phyloP scores from a whole-genome alignment of 2,888 invertebrate species.

The Euclidia mi region DNA sequence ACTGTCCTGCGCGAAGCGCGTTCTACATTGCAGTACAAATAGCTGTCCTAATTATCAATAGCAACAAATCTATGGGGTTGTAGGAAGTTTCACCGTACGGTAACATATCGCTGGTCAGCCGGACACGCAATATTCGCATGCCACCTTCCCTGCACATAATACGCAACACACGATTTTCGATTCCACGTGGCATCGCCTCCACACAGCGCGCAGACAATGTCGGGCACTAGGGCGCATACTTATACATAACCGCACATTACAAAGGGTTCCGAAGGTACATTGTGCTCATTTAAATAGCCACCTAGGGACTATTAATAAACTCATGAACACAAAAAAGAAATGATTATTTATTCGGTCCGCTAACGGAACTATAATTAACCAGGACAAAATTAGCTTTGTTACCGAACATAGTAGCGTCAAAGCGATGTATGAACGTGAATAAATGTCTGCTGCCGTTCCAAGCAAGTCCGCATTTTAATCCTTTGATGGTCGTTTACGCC shows the following conservation, averaged over 20 bases:
- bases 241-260: slow-evolving; percentile 11
- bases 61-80: slow-evolving; percentile 43
- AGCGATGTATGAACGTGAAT: slow-evolving; percentile 9
- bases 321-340: slow-evolving; percentile 21
- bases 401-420: neutral
- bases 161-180: slow-evolving; percentile 51
- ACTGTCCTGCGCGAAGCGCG: slow-evolving; percentile 8
- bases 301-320: slow-evolving; percentile 50
- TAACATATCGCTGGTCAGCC: slow-evolving; percentile 26
- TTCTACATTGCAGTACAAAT: slow-evolving; percentile 18
- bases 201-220: slow-evolving; percentile 33
- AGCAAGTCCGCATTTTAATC: slow-evolving; percentile 47
- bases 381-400: neutral
- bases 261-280: slow-evolving; percentile 47
- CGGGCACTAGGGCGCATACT: slow-evolving; percentile 44
- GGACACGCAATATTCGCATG: slow-evolving; percentile 48
- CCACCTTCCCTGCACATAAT: slow-evolving; percentile 32
- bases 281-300: slow-evolving; percentile 45
- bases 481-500: slow-evolving; percentile 43
- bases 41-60: slow-evolving; percentile 48
- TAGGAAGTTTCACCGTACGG: slow-evolving; percentile 3
- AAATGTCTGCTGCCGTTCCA: slow-evolving; percentile 31
- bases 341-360: slow-evolving; percentile 10
- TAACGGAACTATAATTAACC: slow-evolving; percentile 1
- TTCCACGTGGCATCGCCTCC: slow-evolving; percentile 28